Evolutionary conservation across 2,888 invertebrate genomes (phyloP).

Genomic region (Boloria selene): DNA sequence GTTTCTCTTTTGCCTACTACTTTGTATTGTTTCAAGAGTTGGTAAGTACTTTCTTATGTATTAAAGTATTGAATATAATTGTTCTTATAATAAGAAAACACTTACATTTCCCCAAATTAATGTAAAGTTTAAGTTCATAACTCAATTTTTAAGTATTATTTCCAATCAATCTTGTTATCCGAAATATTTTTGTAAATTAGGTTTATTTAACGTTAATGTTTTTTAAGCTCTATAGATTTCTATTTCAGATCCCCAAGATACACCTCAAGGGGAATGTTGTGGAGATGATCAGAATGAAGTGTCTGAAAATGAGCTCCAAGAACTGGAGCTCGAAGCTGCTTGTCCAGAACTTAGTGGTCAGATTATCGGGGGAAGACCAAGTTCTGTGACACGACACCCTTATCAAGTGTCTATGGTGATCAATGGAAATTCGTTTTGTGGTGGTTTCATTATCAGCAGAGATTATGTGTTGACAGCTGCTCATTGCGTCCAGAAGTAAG

Average conservation of each 20-base stretch:
- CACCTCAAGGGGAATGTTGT: slow-evolving; percentile 46
- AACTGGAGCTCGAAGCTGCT: slow-evolving; percentile 59
- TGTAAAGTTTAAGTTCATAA: too few relatives aligned
- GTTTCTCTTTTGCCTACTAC: slow-evolving; percentile 44
- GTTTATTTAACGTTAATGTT: background rate
- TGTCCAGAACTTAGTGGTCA: slow-evolving; percentile 75
- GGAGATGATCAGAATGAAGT: slow-evolving; percentile 40
- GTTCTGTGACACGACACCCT: slow-evolving; percentile 69
- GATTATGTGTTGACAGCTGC: slow-evolving; percentile 73
- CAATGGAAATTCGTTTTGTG: slow-evolving; percentile 76
- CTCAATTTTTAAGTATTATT: too few relatives aligned
- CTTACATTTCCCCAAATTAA: too few relatives aligned
- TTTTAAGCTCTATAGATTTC: background rate
- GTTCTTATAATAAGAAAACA: background rate
- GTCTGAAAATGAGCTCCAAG: slow-evolving; percentile 52
- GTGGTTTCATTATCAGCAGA: slow-evolving; percentile 72
- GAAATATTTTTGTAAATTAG: too few relatives aligned
- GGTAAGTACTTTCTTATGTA: slow-evolving; percentile 47
- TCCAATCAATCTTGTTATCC: too few relatives aligned
- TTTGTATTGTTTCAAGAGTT: slow-evolving; percentile 45
- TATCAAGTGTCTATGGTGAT: slow-evolving; percentile 71
- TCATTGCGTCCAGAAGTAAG: slow-evolving; percentile 77
- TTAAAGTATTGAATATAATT: background rate
- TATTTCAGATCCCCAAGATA: slow-evolving; percentile 66
- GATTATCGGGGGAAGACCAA: slow-evolving; percentile 72